Base-by-base conservation (phyloP, 1,140 invertebrate genomes). In the Planococcus citri region DNA sequence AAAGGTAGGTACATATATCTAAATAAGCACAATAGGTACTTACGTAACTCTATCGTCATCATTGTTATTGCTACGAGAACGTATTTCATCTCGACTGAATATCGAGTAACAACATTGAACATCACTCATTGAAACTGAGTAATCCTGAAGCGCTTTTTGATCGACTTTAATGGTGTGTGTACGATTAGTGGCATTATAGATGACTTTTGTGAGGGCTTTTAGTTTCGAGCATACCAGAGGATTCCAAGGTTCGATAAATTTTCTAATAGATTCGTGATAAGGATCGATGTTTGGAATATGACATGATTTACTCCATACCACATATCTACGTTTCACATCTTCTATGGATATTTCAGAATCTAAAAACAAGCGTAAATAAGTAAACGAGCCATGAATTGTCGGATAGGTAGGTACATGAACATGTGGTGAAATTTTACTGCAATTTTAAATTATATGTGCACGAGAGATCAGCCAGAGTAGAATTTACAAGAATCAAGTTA, bases 221-320 rank as follows among this genome's bases (percentile, higher is more conserved):
- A 74, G 73, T 27, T 76, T 78, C 4, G 81, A 77, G 74, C 88
- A 90, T 0, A 78, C 69, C 27, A 85, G 79, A 57, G 84, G 84
- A 69, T 82, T 79, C 51, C 80, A 77, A 27, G 82, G 80, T 58
- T 81, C 80, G 21, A 87, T 82, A 71, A 84, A 82, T 27, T 80
- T 76, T 71, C 79, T 81, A n/a, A 89, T 84, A 21, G 86, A 84
- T 9, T 81, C 76, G 72, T 88, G 84, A 73, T 85, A 82, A 0
- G 88, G 87, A 75, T 89, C 82, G 57, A 86, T 78, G 58, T 86
- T 82, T 1, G 85, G 82, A 73, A 91, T 88, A 71, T 83, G 81
- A 73, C 89, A 91, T 70, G 82, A 82, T 1, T 85, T 78, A 74
- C 83, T 88, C 77, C 84, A 86, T 1, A 90, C 84, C 51, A 89